phyloP scores from a whole-genome alignment of 2,797 vertebrate species.

The Sebastes hopkinsi region DNA sequence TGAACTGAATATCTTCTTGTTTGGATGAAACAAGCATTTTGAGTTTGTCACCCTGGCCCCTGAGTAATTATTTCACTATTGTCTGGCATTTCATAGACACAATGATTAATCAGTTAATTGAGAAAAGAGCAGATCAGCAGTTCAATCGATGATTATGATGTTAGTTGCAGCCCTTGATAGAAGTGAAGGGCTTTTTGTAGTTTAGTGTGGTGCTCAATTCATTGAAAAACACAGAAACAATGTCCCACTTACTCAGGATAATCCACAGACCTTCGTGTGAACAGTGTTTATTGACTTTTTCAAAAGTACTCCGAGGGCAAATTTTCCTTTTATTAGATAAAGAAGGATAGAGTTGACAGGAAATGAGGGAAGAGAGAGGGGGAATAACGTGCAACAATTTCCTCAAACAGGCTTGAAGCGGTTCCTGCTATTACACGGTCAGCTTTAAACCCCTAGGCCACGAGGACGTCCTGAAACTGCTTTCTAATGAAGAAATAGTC shows the following conservation, averaged over 20 bases:
- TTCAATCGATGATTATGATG: neutral
- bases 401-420: neutral
- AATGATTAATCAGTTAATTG: neutral
- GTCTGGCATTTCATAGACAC: neutral
- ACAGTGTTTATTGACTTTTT: neutral
- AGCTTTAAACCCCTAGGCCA: neutral
- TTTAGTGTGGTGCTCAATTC: neutral
- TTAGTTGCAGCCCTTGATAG: neutral
- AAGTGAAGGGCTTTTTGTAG: neutral
- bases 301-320: neutral
- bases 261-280: neutral
- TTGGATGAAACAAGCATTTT: neutral
- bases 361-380: neutral
- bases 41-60: neutral
- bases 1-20: neutral
- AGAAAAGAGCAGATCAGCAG: neutral
- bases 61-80: neutral
- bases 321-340: neutral
- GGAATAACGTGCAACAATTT: neutral
- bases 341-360: conserved; percentile 9
- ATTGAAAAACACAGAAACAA: neutral
- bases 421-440: neutral
- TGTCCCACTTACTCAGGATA: neutral
- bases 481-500: conserved; percentile 1
- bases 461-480: neutral